A percentile compares a stretch with the other conserved stretches of the same genome.
phyloP scores from a whole-genome alignment of 2,888 invertebrate species.

The Xanthorhoe designata region DNA sequence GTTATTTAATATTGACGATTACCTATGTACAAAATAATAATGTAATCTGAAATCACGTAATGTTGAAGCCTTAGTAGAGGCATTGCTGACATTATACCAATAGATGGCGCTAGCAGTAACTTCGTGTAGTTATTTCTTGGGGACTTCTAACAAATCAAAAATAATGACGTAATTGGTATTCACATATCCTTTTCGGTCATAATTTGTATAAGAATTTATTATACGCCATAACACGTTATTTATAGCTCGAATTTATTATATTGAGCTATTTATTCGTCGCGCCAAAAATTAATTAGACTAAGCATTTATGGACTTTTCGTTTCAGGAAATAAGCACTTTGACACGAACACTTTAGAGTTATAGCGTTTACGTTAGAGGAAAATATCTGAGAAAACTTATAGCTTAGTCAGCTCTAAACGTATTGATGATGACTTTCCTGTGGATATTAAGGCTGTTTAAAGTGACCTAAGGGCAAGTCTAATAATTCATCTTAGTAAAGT shows the following conservation, averaged over 20 bases:
- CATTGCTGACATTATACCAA: conserved; percentile 17
- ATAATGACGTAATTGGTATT: conserved; percentile 20
- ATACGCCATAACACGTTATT: conserved; percentile 2
- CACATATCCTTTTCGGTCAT: conserved; percentile 2
- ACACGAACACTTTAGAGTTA: too few relatives aligned
- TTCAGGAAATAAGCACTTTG: too few relatives aligned
- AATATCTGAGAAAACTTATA: too few relatives aligned
- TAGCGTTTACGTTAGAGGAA: too few relatives aligned
- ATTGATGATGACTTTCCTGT: too few relatives aligned
- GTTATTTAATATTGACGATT: too few relatives aligned
- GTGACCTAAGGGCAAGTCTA: too few relatives aligned
- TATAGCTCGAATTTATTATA: conserved; percentile 5
- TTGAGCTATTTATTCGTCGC: not conserved
- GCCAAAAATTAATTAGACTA: not conserved
- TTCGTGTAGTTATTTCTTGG: not conserved
- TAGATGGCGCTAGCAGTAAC: conserved; percentile 54
- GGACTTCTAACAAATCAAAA: not conserved
- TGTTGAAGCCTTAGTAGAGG: not conserved
- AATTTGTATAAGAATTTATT: conserved; percentile 10
- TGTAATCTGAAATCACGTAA: not conserved
- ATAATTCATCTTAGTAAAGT: too few relatives aligned
- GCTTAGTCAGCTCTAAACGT: too few relatives aligned
- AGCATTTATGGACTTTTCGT: not conserved
- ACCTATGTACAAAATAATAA: too few relatives aligned
- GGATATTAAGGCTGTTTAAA: too few relatives aligned